A percentile compares a stretch with the other conserved stretches of the same genome.
These are phyloP conservation scores for Miopithecus talapoin DNA, from an alignment of 2,797 vertebrate genomes.

Conservation along the genomic window DNA sequence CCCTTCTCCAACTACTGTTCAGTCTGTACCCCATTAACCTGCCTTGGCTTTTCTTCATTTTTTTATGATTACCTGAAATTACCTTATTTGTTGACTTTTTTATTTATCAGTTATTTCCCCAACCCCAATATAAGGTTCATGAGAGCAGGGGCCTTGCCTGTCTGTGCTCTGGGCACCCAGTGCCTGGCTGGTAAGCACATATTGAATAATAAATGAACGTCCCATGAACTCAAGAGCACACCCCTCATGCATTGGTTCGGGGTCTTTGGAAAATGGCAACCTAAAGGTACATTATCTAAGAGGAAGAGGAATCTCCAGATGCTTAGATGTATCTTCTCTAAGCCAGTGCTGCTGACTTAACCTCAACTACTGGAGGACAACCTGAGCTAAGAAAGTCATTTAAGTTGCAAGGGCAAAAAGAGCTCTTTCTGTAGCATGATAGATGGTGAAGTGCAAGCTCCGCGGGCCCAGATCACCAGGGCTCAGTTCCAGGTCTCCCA, in stretches of 20 bases:
- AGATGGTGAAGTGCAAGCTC: accelerated
- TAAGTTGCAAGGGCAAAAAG: neutral
- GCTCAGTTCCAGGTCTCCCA: neutral
- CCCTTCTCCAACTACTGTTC: neutral
- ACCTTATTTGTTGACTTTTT: neutral
- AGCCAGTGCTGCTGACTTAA: neutral
- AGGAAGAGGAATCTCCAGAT: neutral
- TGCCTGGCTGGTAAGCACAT: neutral
- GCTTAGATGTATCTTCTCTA: neutral
- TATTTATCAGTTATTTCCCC: neutral
- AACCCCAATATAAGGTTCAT: neutral
- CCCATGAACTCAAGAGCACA: neutral
- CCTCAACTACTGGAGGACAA: neutral
- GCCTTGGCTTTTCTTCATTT: neutral
- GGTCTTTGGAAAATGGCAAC: neutral
- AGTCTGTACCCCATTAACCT: too few relatives aligned
- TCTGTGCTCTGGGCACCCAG: neutral
- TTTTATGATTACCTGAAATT: neutral
- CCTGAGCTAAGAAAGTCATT: neutral
- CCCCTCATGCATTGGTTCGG: too few relatives aligned
- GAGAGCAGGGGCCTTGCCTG: neutral
- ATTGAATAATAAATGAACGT: neutral
- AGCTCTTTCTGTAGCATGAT: neutral
- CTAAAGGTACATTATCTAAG: neutral
- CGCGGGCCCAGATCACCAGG: neutral